Conservation (phyloP, 2,888 invertebrate species). For the Horisme vitalbata region DNA sequence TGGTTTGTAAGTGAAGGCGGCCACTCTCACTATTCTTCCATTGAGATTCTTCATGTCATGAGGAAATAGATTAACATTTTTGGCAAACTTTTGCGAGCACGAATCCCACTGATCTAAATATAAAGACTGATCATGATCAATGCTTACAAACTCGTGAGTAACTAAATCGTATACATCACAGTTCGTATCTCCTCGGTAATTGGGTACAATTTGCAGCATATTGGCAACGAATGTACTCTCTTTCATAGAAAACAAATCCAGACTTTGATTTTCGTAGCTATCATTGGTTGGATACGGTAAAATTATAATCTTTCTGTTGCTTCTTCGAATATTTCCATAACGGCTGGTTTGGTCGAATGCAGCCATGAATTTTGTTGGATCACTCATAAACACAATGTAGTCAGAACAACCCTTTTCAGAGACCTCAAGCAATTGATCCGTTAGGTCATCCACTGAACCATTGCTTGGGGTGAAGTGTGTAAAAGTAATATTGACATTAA, state of each 20-base stretch:
- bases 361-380: constrained; percentile 61
- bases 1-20: constrained; percentile 84
- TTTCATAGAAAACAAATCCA: constrained; percentile 53
- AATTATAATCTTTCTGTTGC: constrained; percentile 70
- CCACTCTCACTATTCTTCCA: constrained; percentile 74
- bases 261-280: constrained; percentile 29
- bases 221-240: constrained; percentile 61
- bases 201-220: constrained; percentile 53
- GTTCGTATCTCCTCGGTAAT: constrained; percentile 24
- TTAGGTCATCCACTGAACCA: constrained; percentile 38
- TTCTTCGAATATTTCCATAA: constrained; percentile 62
- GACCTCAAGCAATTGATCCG: constrained; percentile 48
- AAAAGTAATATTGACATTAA: constrained; percentile 41
- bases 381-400: constrained; percentile 61
- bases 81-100: constrained; percentile 54
- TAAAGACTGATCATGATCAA: constrained; percentile 44
- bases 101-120: constrained; percentile 69
- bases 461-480: constrained; percentile 45
- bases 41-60: constrained; percentile 70
- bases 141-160: constrained; percentile 71
- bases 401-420: constrained; percentile 77
- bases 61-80: constrained; percentile 66
- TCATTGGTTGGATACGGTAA: constrained; percentile 45
- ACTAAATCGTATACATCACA: constrained; percentile 56
- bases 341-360: constrained; percentile 65